Percentiles rank a stretch among this genome's conserved stretches.
Conservation (phyloP, 2,888 invertebrate genomes). For the Pheosia tremula region DNA sequence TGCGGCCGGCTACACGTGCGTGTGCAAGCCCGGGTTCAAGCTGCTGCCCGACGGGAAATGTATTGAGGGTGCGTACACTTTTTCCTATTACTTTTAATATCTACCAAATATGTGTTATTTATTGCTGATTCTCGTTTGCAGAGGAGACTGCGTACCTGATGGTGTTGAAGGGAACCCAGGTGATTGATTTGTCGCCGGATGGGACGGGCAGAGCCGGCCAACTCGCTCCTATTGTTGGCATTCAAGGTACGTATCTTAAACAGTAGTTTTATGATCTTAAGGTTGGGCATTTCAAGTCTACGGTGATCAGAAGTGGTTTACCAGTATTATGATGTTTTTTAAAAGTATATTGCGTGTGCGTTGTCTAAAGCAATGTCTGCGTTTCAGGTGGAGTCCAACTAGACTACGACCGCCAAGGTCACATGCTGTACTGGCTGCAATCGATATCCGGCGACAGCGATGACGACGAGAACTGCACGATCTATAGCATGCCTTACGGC, state of each 20-base stretch:
- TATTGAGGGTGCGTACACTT: constrained; percentile 82
- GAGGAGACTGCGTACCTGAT: constrained; percentile 96
- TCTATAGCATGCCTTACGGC: constrained; percentile 92
- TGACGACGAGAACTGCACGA: constrained; percentile 93
- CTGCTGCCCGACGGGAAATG: constrained; percentile 88
- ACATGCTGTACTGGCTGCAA: constrained; percentile 95
- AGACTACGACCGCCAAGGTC: constrained; percentile 95
- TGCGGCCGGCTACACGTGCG: constrained; percentile 91
- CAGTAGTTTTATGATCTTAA: no score
- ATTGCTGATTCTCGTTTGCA: constrained; percentile 37
- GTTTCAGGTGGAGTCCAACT: constrained; percentile 91
- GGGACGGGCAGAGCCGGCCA: constrained; percentile 91
- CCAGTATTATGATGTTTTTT: no score
- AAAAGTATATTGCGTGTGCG: no score
- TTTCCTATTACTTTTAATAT: not conserved
- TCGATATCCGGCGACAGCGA: constrained; percentile 86
- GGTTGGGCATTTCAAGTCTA: no score
- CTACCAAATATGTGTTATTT: no score
- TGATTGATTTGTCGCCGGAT: constrained; percentile 92
- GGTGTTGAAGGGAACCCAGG: constrained; percentile 95
- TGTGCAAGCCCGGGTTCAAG: constrained; percentile 95
- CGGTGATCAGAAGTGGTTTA: no score
- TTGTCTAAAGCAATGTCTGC: no score
- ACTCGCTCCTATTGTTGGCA: constrained; percentile 94
- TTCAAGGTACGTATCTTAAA: constrained; percentile 71